Percentiles rank a stretch among this genome's conserved stretches.
Conservation (phyloP, 2,113 vertebrate genomes). For the Stictonetta naevosa region DNA sequence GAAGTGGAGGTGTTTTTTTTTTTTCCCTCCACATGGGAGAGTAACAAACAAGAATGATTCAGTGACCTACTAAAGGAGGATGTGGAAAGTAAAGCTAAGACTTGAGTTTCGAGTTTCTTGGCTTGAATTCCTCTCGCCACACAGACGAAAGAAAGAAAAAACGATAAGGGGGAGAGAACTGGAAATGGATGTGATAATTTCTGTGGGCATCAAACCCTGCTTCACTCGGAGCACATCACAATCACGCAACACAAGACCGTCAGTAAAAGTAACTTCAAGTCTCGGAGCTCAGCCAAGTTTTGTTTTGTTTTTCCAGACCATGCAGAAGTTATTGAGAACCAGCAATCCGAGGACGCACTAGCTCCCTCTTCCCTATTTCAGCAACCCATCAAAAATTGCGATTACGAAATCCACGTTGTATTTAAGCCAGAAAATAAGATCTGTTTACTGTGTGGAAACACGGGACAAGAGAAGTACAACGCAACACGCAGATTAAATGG, state of each 20-base stretch:
- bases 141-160: neutral
- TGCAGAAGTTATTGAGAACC: neutral
- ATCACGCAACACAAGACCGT: neutral
- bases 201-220: neutral
- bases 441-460: conserved; percentile 36
- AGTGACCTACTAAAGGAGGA: conserved; percentile 7
- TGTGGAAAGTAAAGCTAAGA: conserved; percentile 17
- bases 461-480: neutral
- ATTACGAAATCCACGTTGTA: conserved; percentile 2
- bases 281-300: neutral
- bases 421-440: conserved; percentile 47
- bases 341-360: neutral
- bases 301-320: neutral
- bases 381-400: neutral
- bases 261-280: neutral
- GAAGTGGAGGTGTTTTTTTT: neutral
- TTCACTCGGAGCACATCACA: neutral
- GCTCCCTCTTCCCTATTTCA: neutral
- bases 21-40: neutral
- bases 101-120: conserved; percentile 18
- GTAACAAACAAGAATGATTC: conserved; percentile 33
- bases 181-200: neutral
- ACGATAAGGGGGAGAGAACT: neutral
- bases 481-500: neutral
- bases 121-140: neutral